Base-by-base conservation (phyloP, 2,113 vertebrate species). In the Rhombomys opimus region DNA sequence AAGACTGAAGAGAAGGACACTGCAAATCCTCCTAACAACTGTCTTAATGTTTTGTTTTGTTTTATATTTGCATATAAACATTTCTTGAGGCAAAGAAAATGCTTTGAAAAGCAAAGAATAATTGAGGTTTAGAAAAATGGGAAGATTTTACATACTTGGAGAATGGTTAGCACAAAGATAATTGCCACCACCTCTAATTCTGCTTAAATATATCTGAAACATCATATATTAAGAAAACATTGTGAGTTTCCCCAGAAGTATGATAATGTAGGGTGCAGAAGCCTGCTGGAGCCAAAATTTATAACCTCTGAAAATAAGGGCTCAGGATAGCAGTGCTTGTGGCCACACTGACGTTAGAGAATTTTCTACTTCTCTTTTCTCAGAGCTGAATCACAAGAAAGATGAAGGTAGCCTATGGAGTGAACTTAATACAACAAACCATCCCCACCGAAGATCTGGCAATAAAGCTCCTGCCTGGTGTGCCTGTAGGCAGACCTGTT, bases 401-500 rank as follows among this genome's bases (percentile, higher is more conserved):
- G 61, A 88, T 92, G 41, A 93, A 92, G 78, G 54, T 93, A 94
- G 84, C 41, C n/a, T 20, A 18, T 91, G 50, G 87, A 92, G 59
- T 76, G 18, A 85, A 81, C 77, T 86, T 86, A 89, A 73, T 93
- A 81, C 90, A 93, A 52, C 54, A 94, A 82, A 82, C 35, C 57
- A 89, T 54, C 63, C 9, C 90, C 52, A 27, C 25, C 78, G 77
- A 98, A 76, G 35, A 87, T 81, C 87, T 95, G 87, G 46, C 70
- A 84, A 9, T 59, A 13, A 70, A 30, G 68, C 82, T 75, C 75
- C 35, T 92, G 61, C 82, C 57, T 89, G 73, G 27, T 32, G 0
- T 95, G 67, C 50, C 91, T 91, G 12, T 75, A 89, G 61, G 96
- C 85, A 82, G 89, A 84, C 63, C 92, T 87, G 68, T 90, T 61